Evolutionary conservation across 2,113 vertebrate genomes (phyloP).

Genomic region (Orycteropus afer): DNA sequence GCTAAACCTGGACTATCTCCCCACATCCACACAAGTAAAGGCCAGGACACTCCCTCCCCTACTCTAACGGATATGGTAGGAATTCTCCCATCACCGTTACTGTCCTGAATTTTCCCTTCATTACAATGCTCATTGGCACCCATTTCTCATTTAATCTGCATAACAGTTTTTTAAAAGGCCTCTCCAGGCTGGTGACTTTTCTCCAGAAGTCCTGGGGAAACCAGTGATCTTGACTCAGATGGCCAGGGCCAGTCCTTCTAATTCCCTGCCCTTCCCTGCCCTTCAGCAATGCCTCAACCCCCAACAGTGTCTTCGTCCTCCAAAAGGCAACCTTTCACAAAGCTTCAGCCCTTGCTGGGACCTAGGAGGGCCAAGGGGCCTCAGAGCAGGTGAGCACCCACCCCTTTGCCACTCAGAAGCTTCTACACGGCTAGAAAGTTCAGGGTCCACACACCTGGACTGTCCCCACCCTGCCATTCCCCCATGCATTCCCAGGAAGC

Average conservation of each 20-base stretch:
- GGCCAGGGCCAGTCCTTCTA: background rate
- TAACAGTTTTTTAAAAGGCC: background rate
- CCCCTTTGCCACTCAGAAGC: background rate
- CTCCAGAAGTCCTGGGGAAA: background rate
- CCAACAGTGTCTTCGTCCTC: background rate
- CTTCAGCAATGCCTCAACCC: background rate
- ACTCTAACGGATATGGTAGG: background rate
- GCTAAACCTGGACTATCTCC: background rate
- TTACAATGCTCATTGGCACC: background rate
- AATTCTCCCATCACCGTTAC: background rate
- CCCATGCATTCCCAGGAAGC: background rate
- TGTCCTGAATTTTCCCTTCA: slow-evolving; percentile 34
- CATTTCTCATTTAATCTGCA: background rate
- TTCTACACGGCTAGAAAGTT: background rate
- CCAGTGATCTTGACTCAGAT: background rate
- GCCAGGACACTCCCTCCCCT: background rate
- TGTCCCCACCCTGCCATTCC: background rate
- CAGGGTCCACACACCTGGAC: background rate
- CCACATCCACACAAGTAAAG: background rate
- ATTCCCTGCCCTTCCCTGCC: background rate
- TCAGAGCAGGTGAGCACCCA: background rate
- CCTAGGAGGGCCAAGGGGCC: background rate
- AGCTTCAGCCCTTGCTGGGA: background rate
- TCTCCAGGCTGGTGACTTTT: background rate
- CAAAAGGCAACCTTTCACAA: background rate